Evolutionary conservation across 2,888 invertebrate genomes (phyloP).

Genomic region (Aspidiotus destructor): DNA sequence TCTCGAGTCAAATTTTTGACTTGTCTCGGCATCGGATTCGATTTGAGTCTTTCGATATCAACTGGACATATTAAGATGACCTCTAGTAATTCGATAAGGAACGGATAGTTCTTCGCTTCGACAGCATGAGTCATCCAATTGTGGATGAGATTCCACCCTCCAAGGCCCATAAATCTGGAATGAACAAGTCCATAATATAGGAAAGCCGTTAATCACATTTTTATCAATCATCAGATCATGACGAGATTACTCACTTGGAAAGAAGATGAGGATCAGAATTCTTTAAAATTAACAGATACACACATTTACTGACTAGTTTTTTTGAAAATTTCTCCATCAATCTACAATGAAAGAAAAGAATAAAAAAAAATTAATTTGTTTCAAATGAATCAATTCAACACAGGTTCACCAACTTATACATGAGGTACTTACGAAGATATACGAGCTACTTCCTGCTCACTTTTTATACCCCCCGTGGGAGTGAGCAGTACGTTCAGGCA

Average conservation of each 20-base stretch:
- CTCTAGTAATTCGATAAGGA: conserved; percentile 77
- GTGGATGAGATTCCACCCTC: conserved; percentile 85
- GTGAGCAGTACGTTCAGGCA: conserved; percentile 78
- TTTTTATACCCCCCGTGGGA: conserved; percentile 76
- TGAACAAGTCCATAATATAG: background rate
- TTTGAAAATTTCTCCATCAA: conserved; percentile 93
- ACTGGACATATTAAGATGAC: conserved; percentile 79
- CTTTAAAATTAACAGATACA: conserved; percentile 85
- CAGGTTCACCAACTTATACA: background rate
- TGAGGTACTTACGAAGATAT: conserved; percentile 55
- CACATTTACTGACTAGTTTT: conserved; percentile 89
- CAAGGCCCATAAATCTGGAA: conserved; percentile 70
- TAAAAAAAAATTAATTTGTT: background rate
- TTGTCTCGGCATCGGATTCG: conserved; percentile 83
- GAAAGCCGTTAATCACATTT: too few species aligned
- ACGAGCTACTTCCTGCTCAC: conserved; percentile 74
- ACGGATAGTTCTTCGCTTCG: conserved; percentile 70
- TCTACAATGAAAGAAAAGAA: conserved; percentile 50
- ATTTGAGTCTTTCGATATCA: conserved; percentile 78
- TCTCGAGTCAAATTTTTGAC: conserved; percentile 79
- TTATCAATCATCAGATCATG: too few species aligned
- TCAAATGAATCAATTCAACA: background rate
- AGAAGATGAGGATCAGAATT: conserved; percentile 73
- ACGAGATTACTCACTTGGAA: conserved; percentile 52
- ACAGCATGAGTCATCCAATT: conserved; percentile 85